Evolutionary conservation across 2,113 vertebrate species (phyloP).

Genomic region (Oplegnathus fasciatus): DNA sequence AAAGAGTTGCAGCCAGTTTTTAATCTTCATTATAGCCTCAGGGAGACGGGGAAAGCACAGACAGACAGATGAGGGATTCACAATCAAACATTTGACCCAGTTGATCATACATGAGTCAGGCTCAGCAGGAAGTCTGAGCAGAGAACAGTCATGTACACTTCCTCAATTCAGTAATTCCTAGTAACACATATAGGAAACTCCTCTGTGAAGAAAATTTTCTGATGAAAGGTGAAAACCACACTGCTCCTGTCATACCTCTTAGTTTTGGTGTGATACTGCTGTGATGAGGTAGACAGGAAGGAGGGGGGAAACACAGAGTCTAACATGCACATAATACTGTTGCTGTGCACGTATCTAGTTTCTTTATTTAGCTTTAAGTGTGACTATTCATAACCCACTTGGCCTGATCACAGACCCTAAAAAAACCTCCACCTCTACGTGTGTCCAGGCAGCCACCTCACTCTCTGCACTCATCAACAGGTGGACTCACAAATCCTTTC

Average conservation of each 20-base stretch:
- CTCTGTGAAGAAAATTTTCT: conserved; percentile 31
- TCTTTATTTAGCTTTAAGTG: conserved; percentile 50
- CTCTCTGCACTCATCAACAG: conserved; percentile 57
- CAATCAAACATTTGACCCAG: conserved; percentile 45
- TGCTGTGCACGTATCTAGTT: conserved; percentile 5
- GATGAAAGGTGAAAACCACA: conserved; percentile 32
- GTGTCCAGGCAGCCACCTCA: conserved; percentile 30
- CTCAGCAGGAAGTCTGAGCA: conserved; percentile 48
- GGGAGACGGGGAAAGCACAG: not conserved
- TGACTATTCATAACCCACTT: conserved; percentile 34
- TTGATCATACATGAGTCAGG: conserved; percentile 47
- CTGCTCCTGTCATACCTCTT: not conserved
- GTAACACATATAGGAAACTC: conserved; percentile 52
- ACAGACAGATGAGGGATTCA: not conserved
- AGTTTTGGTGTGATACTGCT: not conserved
- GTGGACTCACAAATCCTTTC: conserved; percentile 53
- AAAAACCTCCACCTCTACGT: not conserved
- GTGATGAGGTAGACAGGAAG: conserved; percentile 14
- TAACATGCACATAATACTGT: not conserved
- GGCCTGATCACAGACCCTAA: conserved; percentile 20
- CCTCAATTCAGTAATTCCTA: conserved; percentile 65
- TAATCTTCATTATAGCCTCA: not conserved
- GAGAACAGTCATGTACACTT: conserved; percentile 41
- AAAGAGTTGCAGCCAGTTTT: not conserved
- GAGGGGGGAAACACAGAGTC: conserved; percentile 19